Evolutionary conservation across 1,140 invertebrate species (phyloP).

Genomic region (Littorina saxatilis): DNA sequence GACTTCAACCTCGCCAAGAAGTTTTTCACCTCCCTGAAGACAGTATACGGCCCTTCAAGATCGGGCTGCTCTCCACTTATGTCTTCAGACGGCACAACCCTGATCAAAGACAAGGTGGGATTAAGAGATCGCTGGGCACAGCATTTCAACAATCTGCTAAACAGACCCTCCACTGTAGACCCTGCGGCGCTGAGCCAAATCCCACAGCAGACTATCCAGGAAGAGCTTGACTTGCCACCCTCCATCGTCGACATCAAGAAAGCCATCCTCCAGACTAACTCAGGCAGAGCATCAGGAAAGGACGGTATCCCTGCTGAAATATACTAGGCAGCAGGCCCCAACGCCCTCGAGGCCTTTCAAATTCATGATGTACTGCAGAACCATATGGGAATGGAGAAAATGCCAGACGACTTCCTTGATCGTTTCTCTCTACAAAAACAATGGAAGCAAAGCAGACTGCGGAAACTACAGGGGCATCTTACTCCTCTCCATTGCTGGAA

Average conservation of each 20-base stretch:
- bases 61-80: not conserved
- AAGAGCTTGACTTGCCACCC: slow-evolving; percentile 4
- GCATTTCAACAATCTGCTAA: slow-evolving; percentile 13
- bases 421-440: slow-evolving; percentile 4
- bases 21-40: slow-evolving; percentile 8
- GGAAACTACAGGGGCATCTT: not conserved
- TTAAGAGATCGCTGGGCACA: not conserved
- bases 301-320: slow-evolving; percentile 36
- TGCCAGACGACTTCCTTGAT: slow-evolving; percentile 13
- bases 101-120: not conserved
- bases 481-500: not conserved
- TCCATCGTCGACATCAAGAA: too few species aligned
- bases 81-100: not conserved
- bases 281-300: slow-evolving; percentile 32
- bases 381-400: slow-evolving; percentile 16
- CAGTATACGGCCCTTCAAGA: slow-evolving; percentile 13
- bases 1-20: slow-evolving; percentile 11
- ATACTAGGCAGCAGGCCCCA: slow-evolving; percentile 6
- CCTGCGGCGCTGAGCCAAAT: not conserved
- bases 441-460: not conserved
- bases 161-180: not conserved
- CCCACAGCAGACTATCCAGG: not conserved
- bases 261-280: too few species aligned
- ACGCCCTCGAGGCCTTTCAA: slow-evolving; percentile 9
- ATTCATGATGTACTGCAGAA: slow-evolving; percentile 16